Base-by-base conservation (phyloP, 2,888 invertebrate species). In the Drosophila anceps region DNA sequence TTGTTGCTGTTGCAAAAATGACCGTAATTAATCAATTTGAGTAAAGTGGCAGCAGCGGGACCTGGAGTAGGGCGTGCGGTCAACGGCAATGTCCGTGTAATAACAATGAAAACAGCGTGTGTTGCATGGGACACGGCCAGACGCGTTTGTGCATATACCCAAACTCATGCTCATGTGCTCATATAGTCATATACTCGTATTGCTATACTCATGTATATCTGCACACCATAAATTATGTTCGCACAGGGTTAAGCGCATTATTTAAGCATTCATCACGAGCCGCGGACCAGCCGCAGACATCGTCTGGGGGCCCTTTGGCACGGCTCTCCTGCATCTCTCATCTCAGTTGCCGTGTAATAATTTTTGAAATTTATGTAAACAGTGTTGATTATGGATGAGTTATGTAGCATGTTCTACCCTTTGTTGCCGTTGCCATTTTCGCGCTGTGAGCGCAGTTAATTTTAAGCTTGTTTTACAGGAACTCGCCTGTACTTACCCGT, bases 151-250 rank as follows among this genome's bases (percentile, higher is more conserved):
- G n/a, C 41, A 29, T 9, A 12, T 43, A 10, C n/a, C 18, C 18
- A 12, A 27, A 9, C 27, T n/a, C 27, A 0, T 15, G 18, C 31
- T 3, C 61, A 37, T 60, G 51, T 15, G 60, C 44, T 46, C 59
- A 55, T 46, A 27, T 55, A 71, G 59, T 57, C 48, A 44, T 53
- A 54, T 64, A 73, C 66, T 59, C 62, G 33, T 43, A 72, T 61
- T 71, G 65, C 53, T 13, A 20, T 67, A 81, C 87, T 79, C 81
- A 79, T 85, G 84, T 82, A 84, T 85, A 81, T 81, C 85, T 87
- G 84, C 91, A 91, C 90, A 90, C 88, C 88, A 91, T 91, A 91
- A 91, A 91, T 91, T 90, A 91, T 91, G 90, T 91, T 91, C 91
- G 91, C 91, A 84, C 91, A 89, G 91, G 83, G 89, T 89, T 91